Evolutionary conservation across 2,113 vertebrate genomes (phyloP), one percentile per base, ranked within the genome.

Genomic region (Archocentrus centrarchus): DNA sequence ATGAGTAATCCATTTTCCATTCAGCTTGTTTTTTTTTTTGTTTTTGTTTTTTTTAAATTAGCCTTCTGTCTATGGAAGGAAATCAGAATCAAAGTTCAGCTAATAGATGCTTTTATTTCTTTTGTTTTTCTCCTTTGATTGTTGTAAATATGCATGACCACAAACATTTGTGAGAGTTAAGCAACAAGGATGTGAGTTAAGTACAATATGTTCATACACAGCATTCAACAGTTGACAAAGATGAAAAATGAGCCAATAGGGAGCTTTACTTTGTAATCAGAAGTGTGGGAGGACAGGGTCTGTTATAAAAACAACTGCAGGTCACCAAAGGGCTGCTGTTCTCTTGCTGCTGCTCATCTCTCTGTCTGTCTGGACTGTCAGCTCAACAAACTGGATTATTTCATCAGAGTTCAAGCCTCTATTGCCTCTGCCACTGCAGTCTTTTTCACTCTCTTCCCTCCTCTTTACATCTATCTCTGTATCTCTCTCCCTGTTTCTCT

Each of bases 351-450:
- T 82, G 83, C 86, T 90, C 87, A 89, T 90, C 90, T 92, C 82
- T 88, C 88, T 91, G 75, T 91, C 90, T 90, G 87, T 92, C 89
- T 93, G 86, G 87, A 88, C 91, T 91, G 89, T 93, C 89, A 88
- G 81, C 90, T 92, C 87, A 83, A 81, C 92, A 92, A 91, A 91
- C 93, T 84, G 80, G 90, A 93, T 95, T 94, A 95, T 94, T 93
- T 93, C 91, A 93, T 95, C 93, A 94, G 90, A 89, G 91, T 94
- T 93, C 92, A 92, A 91, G 86, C 91, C 91, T 89, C 87, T 92
- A 95, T 93, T 94, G 94, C 88, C 89, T 94, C 86, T 93, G 94
- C 93, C 94, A 95, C 90, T 91, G 92, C 93, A 90, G 90, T 93
- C 92, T 92, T 91, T 93, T 92, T 92, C 90, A 79, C 91, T 92